Evolutionary conservation across 2,113 vertebrate species (phyloP), one percentile per base, ranked within the genome.

Genomic region (Oceanites oceanicus): DNA sequence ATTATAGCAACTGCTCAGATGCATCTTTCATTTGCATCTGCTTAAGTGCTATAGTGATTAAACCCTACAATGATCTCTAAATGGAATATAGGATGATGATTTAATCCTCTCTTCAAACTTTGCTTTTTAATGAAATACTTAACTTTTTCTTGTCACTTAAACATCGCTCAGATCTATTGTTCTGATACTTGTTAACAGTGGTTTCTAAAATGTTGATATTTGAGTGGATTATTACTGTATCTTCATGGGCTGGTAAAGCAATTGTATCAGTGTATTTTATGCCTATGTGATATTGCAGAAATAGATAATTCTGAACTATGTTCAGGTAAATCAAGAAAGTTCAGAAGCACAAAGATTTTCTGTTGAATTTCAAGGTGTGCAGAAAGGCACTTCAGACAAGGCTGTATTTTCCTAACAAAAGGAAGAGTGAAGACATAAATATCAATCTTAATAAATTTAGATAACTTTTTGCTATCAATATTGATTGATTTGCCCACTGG

Each of bases 211-310:
- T 75, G 45, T 93, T 96, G 58, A 84, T 92, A 32, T 50, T 92
- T 83, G 40, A 61, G 36, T 94, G 91, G 72, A 88, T 85, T 29
- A 94, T 97, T 94, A 94, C 75, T 68, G 73, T n/a, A 45, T 94
- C 38, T 82, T 88, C 45, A 74, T 85, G 55, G 58, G 25, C 81
- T 44, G 34, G 16, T 50, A 80, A 90, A 93, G 16, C 10, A 86
- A 52, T 87, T 65, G 12, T 67, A 38, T 32, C 23, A 27, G 9
- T 23, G 3, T 66, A 44, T 38, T 74, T 80, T 88, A 74, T 52
- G 38, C 8, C 45, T 61, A 5, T 55, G 40, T 86, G 34, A 61
- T 63, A 66, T 47, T 87, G 44, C 68, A 89, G 44, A 59, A 88
- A 82, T 80, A n/a, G 15, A 25, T 38, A 36, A 77, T 84, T 74